A percentile compares a stretch with the other conserved stretches of the same genome.
These are phyloP conservation scores for Corythornis vintsioides DNA, from an alignment of 2,113 vertebrate species.

Conservation along the genomic window DNA sequence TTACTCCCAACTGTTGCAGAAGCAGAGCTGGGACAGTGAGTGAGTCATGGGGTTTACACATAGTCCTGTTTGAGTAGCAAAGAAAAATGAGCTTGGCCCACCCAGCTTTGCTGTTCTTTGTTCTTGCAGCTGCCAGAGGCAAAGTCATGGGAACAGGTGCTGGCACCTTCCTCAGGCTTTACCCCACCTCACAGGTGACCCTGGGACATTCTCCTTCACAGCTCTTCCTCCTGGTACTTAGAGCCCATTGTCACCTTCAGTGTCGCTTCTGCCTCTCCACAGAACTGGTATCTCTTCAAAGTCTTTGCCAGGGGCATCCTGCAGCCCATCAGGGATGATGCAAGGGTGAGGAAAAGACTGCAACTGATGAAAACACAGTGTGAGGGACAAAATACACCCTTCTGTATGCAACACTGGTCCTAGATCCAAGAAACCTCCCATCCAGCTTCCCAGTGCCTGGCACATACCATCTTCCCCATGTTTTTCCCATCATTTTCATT, in stretches of 20 bases:
- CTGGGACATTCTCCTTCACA: neutral
- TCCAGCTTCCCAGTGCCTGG: neutral
- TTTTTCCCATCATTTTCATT: neutral
- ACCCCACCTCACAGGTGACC: neutral
- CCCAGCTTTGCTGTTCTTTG: neutral
- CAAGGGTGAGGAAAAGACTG: neutral
- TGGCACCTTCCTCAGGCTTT: neutral
- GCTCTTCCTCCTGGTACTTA: neutral
- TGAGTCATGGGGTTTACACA: slow-evolving; percentile 35
- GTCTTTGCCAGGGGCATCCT: neutral
- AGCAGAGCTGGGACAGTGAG: neutral
- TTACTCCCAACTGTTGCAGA: neutral
- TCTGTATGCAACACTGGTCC: neutral
- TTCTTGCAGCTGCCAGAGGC: neutral
- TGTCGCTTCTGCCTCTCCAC: neutral
- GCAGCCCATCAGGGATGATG: neutral
- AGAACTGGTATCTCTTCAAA: neutral
- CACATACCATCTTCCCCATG: neutral
- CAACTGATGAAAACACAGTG: neutral
- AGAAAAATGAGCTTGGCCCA: neutral
- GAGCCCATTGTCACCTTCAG: fast-evolving
- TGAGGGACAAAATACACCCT: neutral
- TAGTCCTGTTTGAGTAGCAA: neutral
- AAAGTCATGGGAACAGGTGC: neutral
- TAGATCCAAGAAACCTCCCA: neutral